Conservation (phyloP, 2,113 vertebrate genomes). For the Haliaeetus leucogaster region DNA sequence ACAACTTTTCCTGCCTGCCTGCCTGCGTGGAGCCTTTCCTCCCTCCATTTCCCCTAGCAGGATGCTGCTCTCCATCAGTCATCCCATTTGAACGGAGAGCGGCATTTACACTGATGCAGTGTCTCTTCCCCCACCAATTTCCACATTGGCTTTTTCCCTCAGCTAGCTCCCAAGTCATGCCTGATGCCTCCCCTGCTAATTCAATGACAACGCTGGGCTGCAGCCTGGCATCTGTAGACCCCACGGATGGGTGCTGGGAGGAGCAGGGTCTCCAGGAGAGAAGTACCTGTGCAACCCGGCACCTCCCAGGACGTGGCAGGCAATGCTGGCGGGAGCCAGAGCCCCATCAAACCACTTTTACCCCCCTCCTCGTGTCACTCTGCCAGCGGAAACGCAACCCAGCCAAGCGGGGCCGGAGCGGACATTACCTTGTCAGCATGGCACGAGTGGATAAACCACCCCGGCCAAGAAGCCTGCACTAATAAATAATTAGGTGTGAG, state of each 20-base stretch:
- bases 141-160: not conserved
- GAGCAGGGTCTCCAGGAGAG: not conserved
- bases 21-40: not conserved
- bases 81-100: not conserved
- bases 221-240: not conserved
- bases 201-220: accelerated
- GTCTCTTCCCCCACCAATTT: not conserved
- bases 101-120: not conserved
- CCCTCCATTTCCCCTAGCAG: not conserved
- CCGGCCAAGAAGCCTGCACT: not conserved
- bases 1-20: not conserved
- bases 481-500: not conserved
- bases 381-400: not conserved
- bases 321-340: not conserved
- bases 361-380: not conserved
- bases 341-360: accelerated
- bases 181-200: not conserved
- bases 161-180: not conserved
- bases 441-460: not conserved
- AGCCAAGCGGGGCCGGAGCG: not conserved
- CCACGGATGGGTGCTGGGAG: not conserved
- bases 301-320: not conserved
- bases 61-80: not conserved
- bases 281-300: accelerated
- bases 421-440: not conserved